A percentile compares a stretch with the other conserved stretches of the same genome.
phyloP scores from a whole-genome alignment of 2,888 invertebrate species.

The Heliothis peltigera region DNA sequence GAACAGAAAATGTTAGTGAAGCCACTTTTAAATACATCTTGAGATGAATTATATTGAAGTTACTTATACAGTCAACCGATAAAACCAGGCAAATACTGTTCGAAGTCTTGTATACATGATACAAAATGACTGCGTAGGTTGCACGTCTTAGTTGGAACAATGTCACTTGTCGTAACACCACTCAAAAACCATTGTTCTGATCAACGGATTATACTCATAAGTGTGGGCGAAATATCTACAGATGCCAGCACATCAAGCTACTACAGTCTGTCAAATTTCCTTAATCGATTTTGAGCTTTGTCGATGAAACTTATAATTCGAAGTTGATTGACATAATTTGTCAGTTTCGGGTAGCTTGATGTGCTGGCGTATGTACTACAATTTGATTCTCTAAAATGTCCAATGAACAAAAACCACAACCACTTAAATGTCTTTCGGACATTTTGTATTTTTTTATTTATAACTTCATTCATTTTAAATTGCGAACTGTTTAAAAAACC shows the following conservation, averaged over 20 bases:
- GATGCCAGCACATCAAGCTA: too few relatives aligned
- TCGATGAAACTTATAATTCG: too few relatives aligned
- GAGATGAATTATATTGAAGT: neutral
- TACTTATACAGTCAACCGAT: neutral
- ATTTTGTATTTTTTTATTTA: slow-evolving; percentile 63
- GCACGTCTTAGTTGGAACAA: slow-evolving; percentile 43
- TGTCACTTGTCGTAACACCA: slow-evolving; percentile 38
- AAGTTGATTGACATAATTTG: too few relatives aligned
- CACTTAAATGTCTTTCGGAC: slow-evolving; percentile 33
- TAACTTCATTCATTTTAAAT: slow-evolving; percentile 36
- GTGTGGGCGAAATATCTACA: slow-evolving; percentile 73
- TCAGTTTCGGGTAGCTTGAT: too few relatives aligned
- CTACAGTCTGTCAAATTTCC: too few relatives aligned
- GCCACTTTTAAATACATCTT: neutral
- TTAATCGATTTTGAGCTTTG: too few relatives aligned
- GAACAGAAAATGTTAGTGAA: too few relatives aligned
- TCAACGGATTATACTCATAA: slow-evolving; percentile 46
- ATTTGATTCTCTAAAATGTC: slow-evolving; percentile 68
- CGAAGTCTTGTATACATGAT: slow-evolving; percentile 12
- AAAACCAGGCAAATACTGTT: neutral
- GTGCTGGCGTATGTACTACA: slow-evolving; percentile 46
- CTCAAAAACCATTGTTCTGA: slow-evolving; percentile 55
- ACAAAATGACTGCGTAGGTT: slow-evolving; percentile 48
- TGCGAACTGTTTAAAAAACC: slow-evolving; percentile 23
- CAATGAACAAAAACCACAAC: slow-evolving; percentile 58